Base-by-base conservation (phyloP, 2,888 invertebrate species). In the Parochlus steinenii region DNA sequence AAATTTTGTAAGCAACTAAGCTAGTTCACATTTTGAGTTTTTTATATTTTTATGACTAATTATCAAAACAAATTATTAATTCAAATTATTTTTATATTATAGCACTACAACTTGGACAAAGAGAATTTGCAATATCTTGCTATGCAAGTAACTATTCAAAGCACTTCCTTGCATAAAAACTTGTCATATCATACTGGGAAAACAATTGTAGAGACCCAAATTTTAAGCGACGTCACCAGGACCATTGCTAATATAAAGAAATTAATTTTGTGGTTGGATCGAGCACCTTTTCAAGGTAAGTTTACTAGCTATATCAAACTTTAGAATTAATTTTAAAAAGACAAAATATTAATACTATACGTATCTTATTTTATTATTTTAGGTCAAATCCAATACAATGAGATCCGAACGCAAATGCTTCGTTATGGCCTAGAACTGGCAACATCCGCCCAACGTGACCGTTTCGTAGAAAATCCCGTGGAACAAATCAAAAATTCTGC, bases 121-220 rank as follows among this genome's bases (percentile, higher is more conserved):
- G 93, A 95, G 62, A 93, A 90, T 56, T 64, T 93, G 41, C 92
- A 93, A 62, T 73, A 81, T 45, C 63, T 92, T 50, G 86, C 92
- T 1, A 61, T 90, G 48, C 74, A 79, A 45, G 67, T 92, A 42
- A 79, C 83, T 1, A 83, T 22, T 22, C 8, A 23, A 10, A 34
- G 28, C 8, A 19, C 27, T 22, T 74, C 78, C 48, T 59, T 86
- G 27, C 71, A 71, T 51, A 75, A 75, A 46, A 79, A 81, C 49
- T 56, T 83, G 30, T 58, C 63, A 18, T 62, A 68, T 30, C 61
- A 64, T 46, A 61, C 63, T 29, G 57, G 62, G 31, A 62, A 62
- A 6, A 62, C 65, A 17, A 68, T 73, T 40, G 72, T 87, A 29
- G 74, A 78, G 43, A 85, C 83, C 8, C 75, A 74, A 59, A 76